Evolutionary conservation across 2,797 vertebrate genomes (phyloP), one percentile per base, ranked within the genome.

Genomic region (Pipistrellus pygmaeus): DNA sequence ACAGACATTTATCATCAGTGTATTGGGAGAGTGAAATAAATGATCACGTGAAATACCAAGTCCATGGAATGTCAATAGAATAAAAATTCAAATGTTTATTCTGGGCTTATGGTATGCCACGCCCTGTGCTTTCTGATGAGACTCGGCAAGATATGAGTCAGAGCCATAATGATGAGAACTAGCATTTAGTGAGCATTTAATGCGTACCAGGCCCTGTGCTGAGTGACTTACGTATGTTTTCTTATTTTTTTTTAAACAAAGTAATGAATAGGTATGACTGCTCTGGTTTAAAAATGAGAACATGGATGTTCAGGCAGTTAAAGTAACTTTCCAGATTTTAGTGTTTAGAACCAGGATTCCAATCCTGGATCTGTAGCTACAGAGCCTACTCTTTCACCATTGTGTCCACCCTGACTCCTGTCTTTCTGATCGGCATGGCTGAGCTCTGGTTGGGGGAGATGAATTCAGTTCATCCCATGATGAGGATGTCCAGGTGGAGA

Each of bases 401-500:
- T 0, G 0, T 2, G 3, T 14, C 1, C 8, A 20, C 13, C 48
- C 66, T 4, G 30, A 3, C 18, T 14, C 14, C 20, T 27, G 3
- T 21, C 53, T 27, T 46, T 75, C 41, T 32, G 30, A 21, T 38
- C 27, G 23, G 4, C 14, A 1, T 0, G 35, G 17, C 1, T 3
- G 60, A 30, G 27, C 10, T 10, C 55, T 0, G 46, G 53, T 10
- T 6, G 27, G n/a, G 5, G 20, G 10, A 15, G 32, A 27, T 2
- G 0, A 0, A 10, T 55, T 62, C 18, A 20, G 13, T 38, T 72
- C 46, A 57, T 1, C 23, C 14, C 8, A 2, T 0, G 17, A 32
- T 10, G 18, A 20, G 9, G 35, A 9, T 6, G 2, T 30, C 44
- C 23, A 32, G 6, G 8, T 7, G 15, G 68, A 15, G 30, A 2